These are phyloP conservation scores for Oscheius sp. DNA, from an alignment of 2,888 invertebrate genomes.

Conservation along the genomic window DNA sequence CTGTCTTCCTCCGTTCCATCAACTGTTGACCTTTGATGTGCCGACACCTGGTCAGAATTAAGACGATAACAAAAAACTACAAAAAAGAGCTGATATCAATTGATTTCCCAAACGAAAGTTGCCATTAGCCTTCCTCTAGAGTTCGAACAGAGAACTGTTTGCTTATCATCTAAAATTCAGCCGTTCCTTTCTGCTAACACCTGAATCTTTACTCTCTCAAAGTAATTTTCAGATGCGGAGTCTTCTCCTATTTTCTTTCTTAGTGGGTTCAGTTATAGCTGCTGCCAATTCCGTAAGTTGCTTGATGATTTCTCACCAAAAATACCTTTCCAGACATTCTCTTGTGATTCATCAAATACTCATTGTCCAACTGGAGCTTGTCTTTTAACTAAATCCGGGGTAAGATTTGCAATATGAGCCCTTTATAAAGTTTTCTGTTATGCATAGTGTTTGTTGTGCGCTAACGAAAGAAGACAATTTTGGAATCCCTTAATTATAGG, in stretches of 20 bases:
- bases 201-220: not conserved
- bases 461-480: too few relatives aligned
- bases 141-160: not conserved
- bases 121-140: not conserved
- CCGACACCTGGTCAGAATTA: not conserved
- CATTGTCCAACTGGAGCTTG: slow-evolving; percentile 10
- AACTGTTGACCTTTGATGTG: not conserved
- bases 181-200: slow-evolving; percentile 1
- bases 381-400: not conserved
- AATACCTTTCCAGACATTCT: slow-evolving; percentile 10
- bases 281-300: slow-evolving; percentile 10
- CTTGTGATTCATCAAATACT: slow-evolving; percentile 23
- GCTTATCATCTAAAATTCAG: not conserved
- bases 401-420: not conserved
- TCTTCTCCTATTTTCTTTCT: not conserved
- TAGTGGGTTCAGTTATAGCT: not conserved
- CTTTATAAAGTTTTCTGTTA: too few relatives aligned
- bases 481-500: not conserved
- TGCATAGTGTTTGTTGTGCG: too few relatives aligned
- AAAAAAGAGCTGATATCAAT: not conserved
- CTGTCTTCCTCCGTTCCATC: not conserved
- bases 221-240: slow-evolving; percentile 18
- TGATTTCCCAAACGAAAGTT: not conserved
- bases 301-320: too few relatives aligned
- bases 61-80: not conserved